Conservation (phyloP, 2,888 invertebrate species). For the Hydropsyche betteni region DNA sequence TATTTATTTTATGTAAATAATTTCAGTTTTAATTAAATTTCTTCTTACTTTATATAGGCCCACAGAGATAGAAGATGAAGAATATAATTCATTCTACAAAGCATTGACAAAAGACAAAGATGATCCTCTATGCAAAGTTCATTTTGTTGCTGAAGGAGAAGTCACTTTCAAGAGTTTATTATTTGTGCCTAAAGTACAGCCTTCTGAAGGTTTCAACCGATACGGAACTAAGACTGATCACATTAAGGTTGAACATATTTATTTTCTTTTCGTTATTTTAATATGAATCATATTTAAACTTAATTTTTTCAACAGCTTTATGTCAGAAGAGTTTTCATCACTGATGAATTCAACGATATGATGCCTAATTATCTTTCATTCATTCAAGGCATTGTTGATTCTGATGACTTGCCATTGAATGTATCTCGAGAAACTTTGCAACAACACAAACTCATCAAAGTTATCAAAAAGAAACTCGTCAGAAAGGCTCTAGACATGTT, state of each 20-base stretch:
- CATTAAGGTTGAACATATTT: conserved; percentile 72
- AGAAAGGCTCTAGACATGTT: conserved; percentile 98
- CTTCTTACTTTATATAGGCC: conserved; percentile 59
- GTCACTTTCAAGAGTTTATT: conserved; percentile 97
- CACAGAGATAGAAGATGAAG: conserved; percentile 82
- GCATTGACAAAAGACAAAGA: conserved; percentile 89
- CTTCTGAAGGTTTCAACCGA: conserved; percentile 92
- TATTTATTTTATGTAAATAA: conserved; percentile 7
- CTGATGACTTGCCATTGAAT: conserved; percentile 97
- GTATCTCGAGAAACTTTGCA: conserved; percentile 98
- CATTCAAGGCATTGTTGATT: conserved; percentile 96
- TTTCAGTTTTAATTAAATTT: not conserved
- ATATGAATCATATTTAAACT: not conserved
- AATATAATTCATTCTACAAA: conserved; percentile 96
- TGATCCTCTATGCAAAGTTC: conserved; percentile 86
- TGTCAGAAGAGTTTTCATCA: conserved; percentile 98
- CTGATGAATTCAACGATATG: conserved; percentile 99
- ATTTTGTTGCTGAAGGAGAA: conserved; percentile 99
- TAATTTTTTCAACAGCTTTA: conserved; percentile 70
- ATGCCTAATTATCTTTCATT: conserved; percentile 98
- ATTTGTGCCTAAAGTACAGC: conserved; percentile 91
- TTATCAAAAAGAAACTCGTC: conserved; percentile 98
- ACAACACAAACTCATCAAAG: conserved; percentile 98
- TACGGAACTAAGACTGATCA: conserved; percentile 95
- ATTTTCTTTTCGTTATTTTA: conserved; percentile 4